phyloP scores from a whole-genome alignment of 1,140 invertebrate species.

The Coenobita brevimanus region DNA sequence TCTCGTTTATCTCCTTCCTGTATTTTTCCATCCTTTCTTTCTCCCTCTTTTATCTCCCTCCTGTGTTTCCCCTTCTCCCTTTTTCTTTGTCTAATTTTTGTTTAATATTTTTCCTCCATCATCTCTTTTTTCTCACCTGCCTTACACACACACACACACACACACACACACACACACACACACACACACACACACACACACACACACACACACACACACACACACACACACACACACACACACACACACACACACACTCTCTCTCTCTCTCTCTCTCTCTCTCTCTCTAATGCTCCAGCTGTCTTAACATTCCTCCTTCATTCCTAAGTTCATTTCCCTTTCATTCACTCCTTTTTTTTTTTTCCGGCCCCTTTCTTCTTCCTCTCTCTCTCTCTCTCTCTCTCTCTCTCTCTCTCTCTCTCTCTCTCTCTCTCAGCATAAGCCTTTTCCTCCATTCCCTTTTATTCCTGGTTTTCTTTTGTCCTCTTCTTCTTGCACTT shows the following conservation, averaged over 20 bases:
- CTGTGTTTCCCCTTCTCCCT: no score
- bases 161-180: background rate
- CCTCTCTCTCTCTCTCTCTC: background rate
- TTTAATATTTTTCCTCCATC: no score
- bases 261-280: background rate
- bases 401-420: conserved; percentile 18
- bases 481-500: background rate
- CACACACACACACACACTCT: background rate
- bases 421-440: no score
- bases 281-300: background rate
- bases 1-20: no score
- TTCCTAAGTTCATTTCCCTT: background rate
- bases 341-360: background rate
- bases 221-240: no score
- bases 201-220: background rate
- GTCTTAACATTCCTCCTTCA: background rate
- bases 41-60: no score
- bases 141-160: background rate
- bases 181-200: background rate
- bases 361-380: background rate
- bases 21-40: no score
- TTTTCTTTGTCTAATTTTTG: no score
- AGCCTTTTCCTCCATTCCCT: background rate
- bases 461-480: background rate
- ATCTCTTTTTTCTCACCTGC: no score